phyloP scores from a whole-genome alignment of 30 jellyfish, hydroid and myxozoan genomes.

The Aurelia aurita region DNA sequence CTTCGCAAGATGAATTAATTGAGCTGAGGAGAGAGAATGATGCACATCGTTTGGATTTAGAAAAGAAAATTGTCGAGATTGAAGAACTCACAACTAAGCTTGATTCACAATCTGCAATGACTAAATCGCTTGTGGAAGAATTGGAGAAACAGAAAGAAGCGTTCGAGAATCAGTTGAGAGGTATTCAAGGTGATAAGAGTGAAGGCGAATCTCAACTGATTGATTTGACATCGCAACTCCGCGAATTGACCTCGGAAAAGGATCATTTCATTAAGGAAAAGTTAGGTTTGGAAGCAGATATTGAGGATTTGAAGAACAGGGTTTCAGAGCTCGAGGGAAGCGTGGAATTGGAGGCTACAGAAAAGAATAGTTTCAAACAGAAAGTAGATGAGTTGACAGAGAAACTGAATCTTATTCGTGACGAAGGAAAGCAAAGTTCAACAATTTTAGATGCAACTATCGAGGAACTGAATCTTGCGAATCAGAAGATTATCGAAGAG shows the following conservation, averaged over 20 bases:
- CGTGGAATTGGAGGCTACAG: background rate
- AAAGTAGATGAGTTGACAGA: background rate
- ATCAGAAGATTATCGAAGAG: background rate
- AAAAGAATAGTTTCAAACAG: background rate
- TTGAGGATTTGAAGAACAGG: background rate
- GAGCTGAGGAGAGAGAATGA: conserved; percentile 6
- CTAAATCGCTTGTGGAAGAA: background rate
- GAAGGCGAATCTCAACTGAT: conserved; percentile 1
- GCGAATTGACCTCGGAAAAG: background rate
- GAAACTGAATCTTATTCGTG: background rate
- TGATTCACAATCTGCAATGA: background rate
- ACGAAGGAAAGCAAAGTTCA: background rate
- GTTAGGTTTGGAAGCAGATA: background rate
- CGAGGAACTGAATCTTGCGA: background rate
- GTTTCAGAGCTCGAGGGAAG: background rate
- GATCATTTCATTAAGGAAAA: background rate
- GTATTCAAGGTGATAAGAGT: background rate
- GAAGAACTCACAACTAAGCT: conserved; percentile 1
- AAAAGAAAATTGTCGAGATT: background rate
- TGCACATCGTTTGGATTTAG: background rate
- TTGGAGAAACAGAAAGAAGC: conserved; percentile 7
- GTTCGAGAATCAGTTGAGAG: conserved; percentile 6
- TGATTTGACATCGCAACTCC: background rate
- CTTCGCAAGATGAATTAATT: background rate
- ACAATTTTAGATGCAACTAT: background rate